These are phyloP conservation scores for Hypocryptadius cinnamomeus DNA, from an alignment of 2,113 vertebrate species.

Conservation along the genomic window DNA sequence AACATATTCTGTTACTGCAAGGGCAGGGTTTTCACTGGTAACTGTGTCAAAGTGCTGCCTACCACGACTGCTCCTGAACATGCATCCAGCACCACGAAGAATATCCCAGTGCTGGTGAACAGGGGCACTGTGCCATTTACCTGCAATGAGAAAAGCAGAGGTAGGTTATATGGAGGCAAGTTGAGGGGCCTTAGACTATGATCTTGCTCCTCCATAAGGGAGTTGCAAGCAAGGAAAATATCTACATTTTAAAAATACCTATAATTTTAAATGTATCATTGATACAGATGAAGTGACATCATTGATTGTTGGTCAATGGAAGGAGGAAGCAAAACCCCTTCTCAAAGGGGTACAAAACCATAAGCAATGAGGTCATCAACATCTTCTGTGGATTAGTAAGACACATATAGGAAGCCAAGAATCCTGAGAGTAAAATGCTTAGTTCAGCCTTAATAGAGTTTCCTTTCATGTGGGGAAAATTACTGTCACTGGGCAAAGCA, in stretches of 20 bases:
- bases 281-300: not conserved
- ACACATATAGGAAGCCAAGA: not conserved
- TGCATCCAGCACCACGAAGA: constrained; percentile 7
- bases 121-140: constrained; percentile 18
- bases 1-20: not conserved
- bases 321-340: not conserved
- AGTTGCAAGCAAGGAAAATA: not conserved
- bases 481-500: not conserved
- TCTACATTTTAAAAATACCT: not conserved
- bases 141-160: constrained; percentile 24
- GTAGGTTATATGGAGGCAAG: not conserved
- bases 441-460: not conserved
- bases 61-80: not conserved
- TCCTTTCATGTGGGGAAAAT: not conserved
- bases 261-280: not conserved
- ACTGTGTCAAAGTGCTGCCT: constrained; percentile 23
- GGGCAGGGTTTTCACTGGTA: not conserved
- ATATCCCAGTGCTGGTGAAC: constrained; percentile 1
- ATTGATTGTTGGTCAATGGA: not conserved
- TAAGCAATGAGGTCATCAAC: not conserved
- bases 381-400: not conserved
- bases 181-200: not conserved
- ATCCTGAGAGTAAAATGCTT: not conserved
- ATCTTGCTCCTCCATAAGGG: not conserved
- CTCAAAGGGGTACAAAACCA: not conserved